phyloP scores from a whole-genome alignment of 1,140 invertebrate species.

The Pseudobourletiella spinata region DNA sequence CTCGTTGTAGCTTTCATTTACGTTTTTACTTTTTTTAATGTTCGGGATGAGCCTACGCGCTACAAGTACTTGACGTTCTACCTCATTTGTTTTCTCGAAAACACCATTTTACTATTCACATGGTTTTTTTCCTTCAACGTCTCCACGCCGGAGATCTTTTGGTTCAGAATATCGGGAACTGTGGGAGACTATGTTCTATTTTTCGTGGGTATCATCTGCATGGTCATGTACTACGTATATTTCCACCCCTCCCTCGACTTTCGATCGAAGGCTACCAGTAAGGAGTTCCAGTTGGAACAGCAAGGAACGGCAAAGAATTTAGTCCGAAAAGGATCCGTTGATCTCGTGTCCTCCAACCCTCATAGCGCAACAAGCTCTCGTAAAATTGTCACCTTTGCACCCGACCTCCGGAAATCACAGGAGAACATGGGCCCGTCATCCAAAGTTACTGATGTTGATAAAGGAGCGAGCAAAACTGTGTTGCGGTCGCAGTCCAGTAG shows the following conservation, averaged over 20 bases:
- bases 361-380: slow-evolving; percentile 28
- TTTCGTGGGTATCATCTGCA: slow-evolving; percentile 43
- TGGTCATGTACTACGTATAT: slow-evolving; percentile 45
- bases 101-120: slow-evolving; percentile 44
- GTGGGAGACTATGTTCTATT: slow-evolving; percentile 38
- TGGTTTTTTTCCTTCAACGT: slow-evolving; percentile 40
- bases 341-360: slow-evolving; percentile 17
- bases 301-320: slow-evolving; percentile 5
- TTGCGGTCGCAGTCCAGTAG: background rate
- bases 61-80: slow-evolving; percentile 46
- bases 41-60: slow-evolving; percentile 44
- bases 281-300: background rate
- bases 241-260: slow-evolving; percentile 42
- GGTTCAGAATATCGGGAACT: slow-evolving; percentile 27
- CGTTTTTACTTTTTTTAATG: slow-evolving; percentile 44
- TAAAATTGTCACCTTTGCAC: slow-evolving; percentile 31
- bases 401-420: slow-evolving; percentile 7
- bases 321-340: slow-evolving; percentile 25
- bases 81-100: slow-evolving; percentile 46
- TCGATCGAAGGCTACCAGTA: background rate
- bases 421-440: background rate
- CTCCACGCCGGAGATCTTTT: slow-evolving; percentile 25
- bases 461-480: background rate
- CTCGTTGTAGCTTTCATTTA: slow-evolving; percentile 43
- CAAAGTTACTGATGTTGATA: background rate